Percentiles rank a stretch among this genome's conserved stretches.
Conservation (phyloP, 2,113 vertebrate genomes). For the Cheilinus undulatus region DNA sequence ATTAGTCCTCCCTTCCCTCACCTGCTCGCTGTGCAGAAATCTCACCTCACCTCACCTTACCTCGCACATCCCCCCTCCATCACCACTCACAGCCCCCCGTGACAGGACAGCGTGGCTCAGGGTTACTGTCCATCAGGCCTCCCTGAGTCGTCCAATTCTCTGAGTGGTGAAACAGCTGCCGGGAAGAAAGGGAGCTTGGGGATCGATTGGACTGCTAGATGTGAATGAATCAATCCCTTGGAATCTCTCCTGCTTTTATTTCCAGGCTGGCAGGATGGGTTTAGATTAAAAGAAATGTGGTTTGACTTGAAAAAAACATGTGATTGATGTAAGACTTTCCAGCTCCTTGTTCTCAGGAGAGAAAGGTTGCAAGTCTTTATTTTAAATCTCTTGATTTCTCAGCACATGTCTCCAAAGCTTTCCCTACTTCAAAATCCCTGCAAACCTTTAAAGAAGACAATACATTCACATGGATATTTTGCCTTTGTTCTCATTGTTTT, state of each 20-base stretch:
- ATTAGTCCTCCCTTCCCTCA: slow-evolving; percentile 50
- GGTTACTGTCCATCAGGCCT: slow-evolving; percentile 24
- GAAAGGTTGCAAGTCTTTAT: not conserved
- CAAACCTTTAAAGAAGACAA: too few relatives aligned
- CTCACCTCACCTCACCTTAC: slow-evolving; percentile 11
- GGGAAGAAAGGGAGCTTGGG: slow-evolving; percentile 3
- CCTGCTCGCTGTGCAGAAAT: slow-evolving; percentile 65
- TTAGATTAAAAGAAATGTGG: slow-evolving; percentile 6
- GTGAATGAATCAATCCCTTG: slow-evolving; percentile 49
- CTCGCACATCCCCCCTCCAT: not conserved
- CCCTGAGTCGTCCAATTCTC: slow-evolving; percentile 23
- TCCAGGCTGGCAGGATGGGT: slow-evolving; percentile 16
- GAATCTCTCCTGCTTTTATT: slow-evolving; percentile 41
- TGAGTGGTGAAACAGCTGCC: slow-evolving; percentile 27
- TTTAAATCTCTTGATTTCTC: not conserved
- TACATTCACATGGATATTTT: not conserved
- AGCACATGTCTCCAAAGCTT: not conserved
- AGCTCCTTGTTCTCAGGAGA: slow-evolving; percentile 16
- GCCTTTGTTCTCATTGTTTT: not conserved
- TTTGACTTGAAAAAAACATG: slow-evolving; percentile 33
- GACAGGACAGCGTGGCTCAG: slow-evolving; percentile 31
- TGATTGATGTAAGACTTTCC: slow-evolving; percentile 42
- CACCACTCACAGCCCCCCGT: not conserved
- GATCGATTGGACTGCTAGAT: slow-evolving; percentile 28
- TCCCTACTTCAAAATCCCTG: not conserved